These are phyloP conservation scores for Fregetta grallaria DNA, from an alignment of 2,113 vertebrate species.

Conservation along the genomic window DNA sequence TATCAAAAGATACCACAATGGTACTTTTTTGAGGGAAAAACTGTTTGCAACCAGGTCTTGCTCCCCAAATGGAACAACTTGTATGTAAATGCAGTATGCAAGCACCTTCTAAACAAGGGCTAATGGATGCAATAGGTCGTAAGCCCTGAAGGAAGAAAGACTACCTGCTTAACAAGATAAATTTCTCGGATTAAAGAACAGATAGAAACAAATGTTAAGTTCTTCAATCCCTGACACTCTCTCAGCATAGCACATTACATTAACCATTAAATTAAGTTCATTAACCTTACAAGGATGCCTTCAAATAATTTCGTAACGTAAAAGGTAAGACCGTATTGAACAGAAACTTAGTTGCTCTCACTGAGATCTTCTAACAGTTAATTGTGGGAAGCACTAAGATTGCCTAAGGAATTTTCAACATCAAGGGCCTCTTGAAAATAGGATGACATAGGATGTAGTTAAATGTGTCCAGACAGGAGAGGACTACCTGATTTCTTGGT, in stretches of 20 bases:
- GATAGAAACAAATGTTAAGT: neutral
- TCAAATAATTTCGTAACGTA: neutral
- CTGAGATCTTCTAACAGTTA: neutral
- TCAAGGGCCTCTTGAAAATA: neutral
- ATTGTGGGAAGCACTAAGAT: neutral
- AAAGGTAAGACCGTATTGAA: neutral
- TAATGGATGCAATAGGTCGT: neutral
- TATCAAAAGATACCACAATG: neutral
- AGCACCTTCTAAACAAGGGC: neutral
- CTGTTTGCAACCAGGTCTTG: neutral
- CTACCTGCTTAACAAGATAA: neutral
- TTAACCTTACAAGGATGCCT: neutral
- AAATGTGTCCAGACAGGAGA: neutral
- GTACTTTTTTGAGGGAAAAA: neutral
- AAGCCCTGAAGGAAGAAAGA: neutral
- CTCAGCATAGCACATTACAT: neutral
- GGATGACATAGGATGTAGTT: neutral
- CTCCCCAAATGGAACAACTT: neutral
- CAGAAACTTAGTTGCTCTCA: neutral
- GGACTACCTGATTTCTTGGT: neutral
- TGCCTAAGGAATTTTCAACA: neutral
- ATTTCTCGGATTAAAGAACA: neutral
- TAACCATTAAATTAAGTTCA: neutral
- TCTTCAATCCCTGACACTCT: neutral
- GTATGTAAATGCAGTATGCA: neutral